phyloP scores from a whole-genome alignment of 2,797 vertebrate species.

The Sebastes iracundus region DNA sequence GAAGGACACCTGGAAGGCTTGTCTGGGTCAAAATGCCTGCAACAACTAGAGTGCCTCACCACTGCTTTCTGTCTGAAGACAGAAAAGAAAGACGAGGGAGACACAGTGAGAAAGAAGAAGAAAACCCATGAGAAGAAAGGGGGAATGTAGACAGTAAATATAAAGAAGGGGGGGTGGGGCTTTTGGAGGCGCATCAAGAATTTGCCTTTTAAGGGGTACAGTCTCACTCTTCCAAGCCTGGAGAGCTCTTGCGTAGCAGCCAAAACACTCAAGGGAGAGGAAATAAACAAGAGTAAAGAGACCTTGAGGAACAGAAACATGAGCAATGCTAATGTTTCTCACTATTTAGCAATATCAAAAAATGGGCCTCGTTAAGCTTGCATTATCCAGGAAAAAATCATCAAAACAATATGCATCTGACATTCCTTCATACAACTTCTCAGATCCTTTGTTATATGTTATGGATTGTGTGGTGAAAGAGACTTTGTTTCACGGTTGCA shows the following conservation, averaged over 20 bases:
- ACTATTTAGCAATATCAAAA: neutral
- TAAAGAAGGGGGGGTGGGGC: constrained; percentile 18
- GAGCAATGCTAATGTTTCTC: neutral
- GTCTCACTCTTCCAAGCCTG: constrained; percentile 56
- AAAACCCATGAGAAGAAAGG: constrained; percentile 33
- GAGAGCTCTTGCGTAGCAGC: constrained; percentile 48
- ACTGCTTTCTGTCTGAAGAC: constrained; percentile 4
- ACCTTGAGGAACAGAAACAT: neutral
- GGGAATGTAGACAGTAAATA: constrained; percentile 44
- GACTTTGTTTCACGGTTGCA: constrained; percentile 20
- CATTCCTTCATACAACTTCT: neutral
- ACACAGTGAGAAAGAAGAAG: neutral
- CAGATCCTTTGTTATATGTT: neutral
- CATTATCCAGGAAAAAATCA: neutral
- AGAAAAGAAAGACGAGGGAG: neutral
- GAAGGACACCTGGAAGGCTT: constrained; percentile 55
- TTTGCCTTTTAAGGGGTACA: constrained; percentile 81
- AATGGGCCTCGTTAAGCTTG: neutral
- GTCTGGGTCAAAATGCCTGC: constrained; percentile 44
- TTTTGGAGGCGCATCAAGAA: constrained; percentile 76
- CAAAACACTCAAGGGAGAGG: constrained; percentile 55
- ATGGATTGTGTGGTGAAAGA: constrained; percentile 18
- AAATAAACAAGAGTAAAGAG: constrained; percentile 64
- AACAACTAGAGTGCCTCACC: constrained; percentile 39
- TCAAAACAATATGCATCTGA: neutral